Percentiles rank a stretch among this genome's conserved stretches.
These are phyloP conservation scores for Megalops cyprinoides DNA, from an alignment of 2,797 vertebrate genomes.

Conservation along the genomic window DNA sequence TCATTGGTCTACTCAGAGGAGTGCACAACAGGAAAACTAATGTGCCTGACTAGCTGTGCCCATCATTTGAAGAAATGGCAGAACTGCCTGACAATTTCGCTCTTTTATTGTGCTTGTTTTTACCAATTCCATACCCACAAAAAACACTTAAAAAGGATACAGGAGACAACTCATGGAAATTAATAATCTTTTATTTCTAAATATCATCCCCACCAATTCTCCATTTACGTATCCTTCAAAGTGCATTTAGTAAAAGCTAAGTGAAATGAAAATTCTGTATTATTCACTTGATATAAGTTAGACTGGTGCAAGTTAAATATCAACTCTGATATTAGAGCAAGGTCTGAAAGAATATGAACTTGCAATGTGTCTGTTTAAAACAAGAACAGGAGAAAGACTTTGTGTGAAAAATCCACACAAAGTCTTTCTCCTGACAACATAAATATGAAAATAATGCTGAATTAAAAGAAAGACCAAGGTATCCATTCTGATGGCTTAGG, in stretches of 20 bases:
- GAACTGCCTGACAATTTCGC: too few species aligned
- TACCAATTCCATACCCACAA: background rate
- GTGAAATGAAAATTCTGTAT: constrained; percentile 67
- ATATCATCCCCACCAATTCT: constrained; percentile 33
- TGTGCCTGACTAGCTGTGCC: too few species aligned
- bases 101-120: background rate
- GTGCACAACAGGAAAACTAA: too few species aligned
- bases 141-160: background rate
- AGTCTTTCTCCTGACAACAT: constrained; percentile 44
- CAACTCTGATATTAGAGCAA: constrained; percentile 33
- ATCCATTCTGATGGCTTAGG: constrained; percentile 35
- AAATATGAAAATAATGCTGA: constrained; percentile 32
- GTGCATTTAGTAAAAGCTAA: constrained; percentile 80
- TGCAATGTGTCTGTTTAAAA: constrained; percentile 38
- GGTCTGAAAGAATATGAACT: constrained; percentile 6
- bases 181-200: constrained; percentile 32
- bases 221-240: constrained; percentile 70
- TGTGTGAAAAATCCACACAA: too few species aligned
- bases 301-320: constrained; percentile 60
- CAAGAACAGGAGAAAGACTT: constrained; percentile 50
- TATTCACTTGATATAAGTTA: constrained; percentile 64
- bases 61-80: too few species aligned
- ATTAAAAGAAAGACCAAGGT: constrained; percentile 13
- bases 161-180: background rate
- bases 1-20: background rate